Base-by-base conservation (phyloP, 2,113 vertebrate genomes). In the Aphelocoma coerulescens region DNA sequence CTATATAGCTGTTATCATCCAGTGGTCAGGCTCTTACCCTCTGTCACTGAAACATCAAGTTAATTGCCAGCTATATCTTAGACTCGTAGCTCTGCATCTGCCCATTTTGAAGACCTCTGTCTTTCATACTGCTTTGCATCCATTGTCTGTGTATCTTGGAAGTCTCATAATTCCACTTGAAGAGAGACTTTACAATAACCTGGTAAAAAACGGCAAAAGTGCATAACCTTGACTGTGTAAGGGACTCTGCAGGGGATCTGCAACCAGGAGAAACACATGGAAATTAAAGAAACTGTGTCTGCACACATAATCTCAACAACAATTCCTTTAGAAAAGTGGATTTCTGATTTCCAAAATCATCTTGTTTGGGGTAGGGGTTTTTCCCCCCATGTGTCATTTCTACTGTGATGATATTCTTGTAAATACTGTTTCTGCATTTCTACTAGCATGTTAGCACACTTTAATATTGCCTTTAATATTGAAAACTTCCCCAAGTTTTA, bases 361-460 rank as follows among this genome's bases (percentile, higher is more conserved):
- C 15, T 19, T 59, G 2, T 21, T 76, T 77, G 1, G 27, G 5
- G 7, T 13, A 44, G 4, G 6, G 1, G 2, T 13, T 7, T 13
- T 6, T n/a, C 7, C 7, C 1, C 12, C 10, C 3, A 5, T 43
- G 10, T 75, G 13, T 44, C 10, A 57, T 73, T 68, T 92, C 52
- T 68, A 13, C 21, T 5, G 5, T n/a, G 37, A 48, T 16, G 3
- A 26, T 68, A 26, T 20, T 69, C 37, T 49, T 82, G 27, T 19
- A 71, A 7, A 9, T 51, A 46, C 4, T 55, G 4, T 72, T 46
- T 48, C 35, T 65, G 19, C 30, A 26, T 58, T 75, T 86, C 32
- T 16, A 49, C 19, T 37, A n/a, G 6, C 5, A 16, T 37, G 16
- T 4, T 54, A 83, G 21, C n/a, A 69, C 17, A 7, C 3, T 41